Conservation (phyloP, 2,113 vertebrate genomes). For the Nyctibius bracteatus region DNA sequence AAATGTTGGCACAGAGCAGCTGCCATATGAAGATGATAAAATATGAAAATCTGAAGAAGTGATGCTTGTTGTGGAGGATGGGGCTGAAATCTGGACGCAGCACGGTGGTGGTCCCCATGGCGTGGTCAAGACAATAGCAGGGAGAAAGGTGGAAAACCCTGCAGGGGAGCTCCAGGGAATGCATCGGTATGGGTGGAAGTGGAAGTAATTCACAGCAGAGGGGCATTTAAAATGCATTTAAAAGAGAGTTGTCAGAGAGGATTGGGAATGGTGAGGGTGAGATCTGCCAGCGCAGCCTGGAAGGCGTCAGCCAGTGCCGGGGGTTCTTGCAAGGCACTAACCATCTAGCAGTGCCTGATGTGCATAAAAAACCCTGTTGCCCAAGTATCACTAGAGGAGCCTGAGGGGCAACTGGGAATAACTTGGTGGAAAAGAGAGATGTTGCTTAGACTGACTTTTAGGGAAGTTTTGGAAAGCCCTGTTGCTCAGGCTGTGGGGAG, state of each 20-base stretch:
- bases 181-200: rapidly evolving
- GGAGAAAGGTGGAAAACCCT: neutral
- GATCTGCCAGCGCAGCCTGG: neutral
- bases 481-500: neutral
- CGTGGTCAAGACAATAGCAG: neutral
- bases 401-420: neutral
- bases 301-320: neutral
- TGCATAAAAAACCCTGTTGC: rapidly evolving
- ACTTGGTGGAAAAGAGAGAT: rapidly evolving
- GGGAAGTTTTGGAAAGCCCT: neutral
- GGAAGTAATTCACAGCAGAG: neutral
- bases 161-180: rapidly evolving
- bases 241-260: neutral
- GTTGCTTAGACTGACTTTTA: neutral
- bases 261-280: neutral
- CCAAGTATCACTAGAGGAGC: neutral
- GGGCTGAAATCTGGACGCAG: neutral
- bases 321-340: rapidly evolving
- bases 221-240: rapidly evolving
- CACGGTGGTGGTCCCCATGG: neutral
- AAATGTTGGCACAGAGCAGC: neutral
- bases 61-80: neutral
- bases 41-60: neutral
- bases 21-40: neutral
- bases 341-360: neutral